Conservation (phyloP, 2,888 invertebrate species). For the Autographa gamma region DNA sequence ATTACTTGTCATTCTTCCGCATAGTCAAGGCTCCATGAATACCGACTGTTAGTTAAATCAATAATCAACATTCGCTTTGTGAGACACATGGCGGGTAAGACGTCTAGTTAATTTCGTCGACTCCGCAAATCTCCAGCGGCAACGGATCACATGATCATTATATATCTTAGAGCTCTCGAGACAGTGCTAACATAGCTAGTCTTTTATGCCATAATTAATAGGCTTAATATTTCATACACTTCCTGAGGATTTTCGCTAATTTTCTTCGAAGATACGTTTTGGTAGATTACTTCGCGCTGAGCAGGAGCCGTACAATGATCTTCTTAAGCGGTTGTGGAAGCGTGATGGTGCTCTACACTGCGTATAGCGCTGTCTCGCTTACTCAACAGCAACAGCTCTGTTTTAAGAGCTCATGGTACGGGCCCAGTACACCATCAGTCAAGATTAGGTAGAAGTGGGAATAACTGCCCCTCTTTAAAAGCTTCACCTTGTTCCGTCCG, state of each 20-base stretch:
- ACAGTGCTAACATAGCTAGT: slow-evolving; percentile 71
- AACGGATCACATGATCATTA: slow-evolving; percentile 80
- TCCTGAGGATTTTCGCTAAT: slow-evolving; percentile 77
- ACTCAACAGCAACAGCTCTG: no score
- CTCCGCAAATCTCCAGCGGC: slow-evolving; percentile 71
- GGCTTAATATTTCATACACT: slow-evolving; percentile 83
- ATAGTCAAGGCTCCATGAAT: slow-evolving; percentile 44
- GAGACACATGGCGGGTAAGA: slow-evolving; percentile 22
- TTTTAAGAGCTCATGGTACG: no score
- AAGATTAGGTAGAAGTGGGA: slow-evolving; percentile 71
- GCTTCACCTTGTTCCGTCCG: slow-evolving; percentile 66
- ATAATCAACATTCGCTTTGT: slow-evolving; percentile 38
- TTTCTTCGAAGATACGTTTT: slow-evolving; percentile 65
- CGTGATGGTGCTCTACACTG: no score
- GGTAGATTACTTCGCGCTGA: slow-evolving; percentile 69
- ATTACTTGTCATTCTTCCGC: slow-evolving; percentile 34
- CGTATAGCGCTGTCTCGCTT: no score
- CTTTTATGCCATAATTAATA: slow-evolving; percentile 81
- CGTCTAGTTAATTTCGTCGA: slow-evolving; percentile 61
- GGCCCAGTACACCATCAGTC: slow-evolving; percentile 67
- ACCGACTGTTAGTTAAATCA: slow-evolving; percentile 52
- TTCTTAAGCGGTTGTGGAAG: no score
- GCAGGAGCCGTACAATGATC: background rate
- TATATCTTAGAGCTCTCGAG: slow-evolving; percentile 70
- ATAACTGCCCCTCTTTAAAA: slow-evolving; percentile 68